Evolutionary conservation across 2,113 vertebrate genomes (phyloP).

Genomic region (Blennius ocellaris): DNA sequence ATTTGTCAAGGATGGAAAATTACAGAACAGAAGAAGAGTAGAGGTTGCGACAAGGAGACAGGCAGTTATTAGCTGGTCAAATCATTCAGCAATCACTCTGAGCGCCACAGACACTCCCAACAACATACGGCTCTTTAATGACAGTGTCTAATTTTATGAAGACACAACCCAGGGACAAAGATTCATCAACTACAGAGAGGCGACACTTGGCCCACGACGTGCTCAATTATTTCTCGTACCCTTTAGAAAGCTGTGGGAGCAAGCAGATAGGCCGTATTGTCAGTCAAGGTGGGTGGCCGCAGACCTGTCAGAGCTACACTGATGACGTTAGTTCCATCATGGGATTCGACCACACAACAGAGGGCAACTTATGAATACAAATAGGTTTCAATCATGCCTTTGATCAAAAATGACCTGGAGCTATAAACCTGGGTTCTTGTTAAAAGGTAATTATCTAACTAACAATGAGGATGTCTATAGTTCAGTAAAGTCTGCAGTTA

Average conservation of each 20-base stretch:
- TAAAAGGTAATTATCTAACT: constrained; percentile 21
- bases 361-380: constrained; percentile 29
- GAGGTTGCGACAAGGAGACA: background rate
- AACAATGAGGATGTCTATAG: background rate
- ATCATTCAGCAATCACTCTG: constrained; percentile 50
- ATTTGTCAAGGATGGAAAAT: constrained; percentile 33
- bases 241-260: constrained; percentile 22
- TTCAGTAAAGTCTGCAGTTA: too few relatives aligned
- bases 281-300: constrained; percentile 24
- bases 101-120: constrained; percentile 14
- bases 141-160: constrained; percentile 31
- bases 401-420: constrained; percentile 9
- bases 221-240: constrained; percentile 1
- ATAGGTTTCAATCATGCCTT: constrained; percentile 21
- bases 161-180: constrained; percentile 25
- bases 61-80: constrained; percentile 54
- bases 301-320: constrained; percentile 23
- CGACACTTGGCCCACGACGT: constrained; percentile 4
- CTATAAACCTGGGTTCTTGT: constrained; percentile 7
- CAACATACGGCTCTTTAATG: constrained; percentile 24
- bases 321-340: constrained; percentile 25
- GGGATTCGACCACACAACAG: constrained; percentile 20
- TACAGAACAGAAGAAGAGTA: background rate
- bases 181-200: constrained; percentile 38
- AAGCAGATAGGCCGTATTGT: constrained; percentile 23